Base-by-base conservation (phyloP, 2,113 vertebrate genomes). In the Mormyrus iriodes region DNA sequence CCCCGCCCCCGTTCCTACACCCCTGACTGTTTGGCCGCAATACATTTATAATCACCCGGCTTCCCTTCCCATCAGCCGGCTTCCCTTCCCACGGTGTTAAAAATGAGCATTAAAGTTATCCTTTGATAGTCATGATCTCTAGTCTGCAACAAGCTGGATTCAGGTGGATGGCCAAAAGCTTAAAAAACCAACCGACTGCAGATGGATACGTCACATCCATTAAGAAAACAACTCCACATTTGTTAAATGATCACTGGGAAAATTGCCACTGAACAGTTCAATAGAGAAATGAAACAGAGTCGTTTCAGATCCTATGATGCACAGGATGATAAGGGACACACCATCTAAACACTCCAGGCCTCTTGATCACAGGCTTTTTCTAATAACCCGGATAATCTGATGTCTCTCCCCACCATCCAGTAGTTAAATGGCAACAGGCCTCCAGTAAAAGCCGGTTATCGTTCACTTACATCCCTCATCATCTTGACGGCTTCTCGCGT, bases 401-500 rank as follows among this genome's bases (percentile, higher is more conserved):
- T 17, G 69, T 39, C 58, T n/a, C 58, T 24, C 24, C 24, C 58
- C 58, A 61, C 21, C 58, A 21, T 61, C 58, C 7, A 8, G 58
- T n/a, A 53, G 17, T 9, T 15, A 61, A 61, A 61, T 35, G 35
- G 69, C 31, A 17, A 76, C 35, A 76, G 13, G 31, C 69, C 69
- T 15, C 10, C 35, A 79, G 61, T 69, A 31, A 27, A 69, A 10
- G 27, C 61, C 12, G 61, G n/a, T 27, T 69, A 27, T 31, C 61
- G 13, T 42, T 39, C 88, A 97, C 98, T 98, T 96, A 99, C 98
- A 93, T 99, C 98, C 97, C 98, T 97, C 98, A 99, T 99, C 98
- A 99, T 99, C 94, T 99, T 99, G 88, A 98, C 98, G 52, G 98
- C 98, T 96, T 99, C 98, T 93, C 98, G 96, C 91, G 98, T 99